Evolutionary conservation across 2,113 vertebrate genomes (phyloP).

Genomic region (Brachionichthys hirsutus): DNA sequence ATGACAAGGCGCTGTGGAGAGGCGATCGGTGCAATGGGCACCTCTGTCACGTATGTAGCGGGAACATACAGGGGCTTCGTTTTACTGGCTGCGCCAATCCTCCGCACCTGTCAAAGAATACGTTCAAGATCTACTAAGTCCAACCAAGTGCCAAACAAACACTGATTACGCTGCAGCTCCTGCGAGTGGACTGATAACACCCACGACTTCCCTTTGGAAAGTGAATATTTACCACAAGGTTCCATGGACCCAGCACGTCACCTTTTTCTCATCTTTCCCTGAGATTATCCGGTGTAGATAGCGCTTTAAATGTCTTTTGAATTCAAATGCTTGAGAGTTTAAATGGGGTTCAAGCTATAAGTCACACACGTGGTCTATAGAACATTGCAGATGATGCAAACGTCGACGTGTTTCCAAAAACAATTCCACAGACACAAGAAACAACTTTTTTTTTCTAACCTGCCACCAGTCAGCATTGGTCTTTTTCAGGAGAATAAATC

Average conservation of each 20-base stretch:
- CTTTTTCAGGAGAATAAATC: slow-evolving; percentile 86
- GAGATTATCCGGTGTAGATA: too few relatives aligned
- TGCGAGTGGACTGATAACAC: slow-evolving; percentile 1
- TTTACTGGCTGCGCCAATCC: slow-evolving; percentile 75
- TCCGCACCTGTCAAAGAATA: slow-evolving; percentile 69
- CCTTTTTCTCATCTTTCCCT: too few relatives aligned
- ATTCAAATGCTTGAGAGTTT: too few relatives aligned
- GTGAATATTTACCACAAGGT: neutral
- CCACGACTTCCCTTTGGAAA: slow-evolving; percentile 29
- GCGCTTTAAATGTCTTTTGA: too few relatives aligned
- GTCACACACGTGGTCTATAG: too few relatives aligned
- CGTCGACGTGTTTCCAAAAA: neutral
- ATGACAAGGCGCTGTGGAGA: slow-evolving; percentile 49
- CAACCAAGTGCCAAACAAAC: slow-evolving; percentile 10
- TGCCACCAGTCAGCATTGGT: slow-evolving; percentile 91
- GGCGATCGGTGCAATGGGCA: slow-evolving; percentile 63
- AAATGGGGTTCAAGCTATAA: too few relatives aligned
- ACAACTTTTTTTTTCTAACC: slow-evolving; percentile 50
- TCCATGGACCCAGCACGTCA: neutral
- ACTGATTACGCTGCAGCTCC: slow-evolving; percentile 17
- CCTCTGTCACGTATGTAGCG: slow-evolving; percentile 83
- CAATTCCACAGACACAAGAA: accelerated
- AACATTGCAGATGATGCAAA: neutral
- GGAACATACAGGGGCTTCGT: slow-evolving; percentile 86
- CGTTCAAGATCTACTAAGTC: slow-evolving; percentile 33